Evolutionary conservation across 2,113 vertebrate genomes (phyloP), one percentile per base, ranked within the genome.

Genomic region (Rhabdornis inornatus): DNA sequence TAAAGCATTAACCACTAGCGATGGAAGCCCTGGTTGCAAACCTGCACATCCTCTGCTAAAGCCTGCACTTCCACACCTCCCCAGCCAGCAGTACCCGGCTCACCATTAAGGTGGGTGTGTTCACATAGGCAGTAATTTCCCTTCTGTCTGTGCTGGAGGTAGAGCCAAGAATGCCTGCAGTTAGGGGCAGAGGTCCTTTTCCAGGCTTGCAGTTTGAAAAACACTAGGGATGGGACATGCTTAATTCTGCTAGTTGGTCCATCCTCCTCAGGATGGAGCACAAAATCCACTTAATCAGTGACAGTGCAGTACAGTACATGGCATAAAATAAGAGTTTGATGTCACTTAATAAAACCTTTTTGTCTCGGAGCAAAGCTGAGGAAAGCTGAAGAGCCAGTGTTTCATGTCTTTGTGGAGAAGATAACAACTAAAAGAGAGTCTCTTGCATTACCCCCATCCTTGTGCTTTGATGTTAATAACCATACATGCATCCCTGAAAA

Each of bases 31-130:
- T 78, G 69, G 49, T 45, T 95, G 79, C 92, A 91, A 93, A 90
- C 83, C 86, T 96, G 76, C 52, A 94, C 72, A 97, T 93, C 92
- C 94, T 96, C 68, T 90, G 83, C 89, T 77, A 60, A 92, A 94
- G 89, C 90, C 42, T 95, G 86, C 23, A 35, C 76, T 96, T 93
- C 89, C 86, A 93, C 59, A 74, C 30, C 86, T 92, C 35, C 70
- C 55, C 83, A 94, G 83, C 82, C 87, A 84, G 68, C 83, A 77
- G 50, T 18, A 91, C 35, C 50, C 45, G 87, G 47, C 40, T 96
- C 81, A 87, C 55, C 47, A 77, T 66, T 72, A 61, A 28, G 5
- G 2, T 61, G 68, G 76, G 79, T 90, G 79, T 90, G 60, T 81
- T 90, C 83, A 63, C 49, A 64, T 1, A 28, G 33, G 50, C 12